Conservation (phyloP, 2,113 vertebrate species). For the Rhinichthys klamathensis region DNA sequence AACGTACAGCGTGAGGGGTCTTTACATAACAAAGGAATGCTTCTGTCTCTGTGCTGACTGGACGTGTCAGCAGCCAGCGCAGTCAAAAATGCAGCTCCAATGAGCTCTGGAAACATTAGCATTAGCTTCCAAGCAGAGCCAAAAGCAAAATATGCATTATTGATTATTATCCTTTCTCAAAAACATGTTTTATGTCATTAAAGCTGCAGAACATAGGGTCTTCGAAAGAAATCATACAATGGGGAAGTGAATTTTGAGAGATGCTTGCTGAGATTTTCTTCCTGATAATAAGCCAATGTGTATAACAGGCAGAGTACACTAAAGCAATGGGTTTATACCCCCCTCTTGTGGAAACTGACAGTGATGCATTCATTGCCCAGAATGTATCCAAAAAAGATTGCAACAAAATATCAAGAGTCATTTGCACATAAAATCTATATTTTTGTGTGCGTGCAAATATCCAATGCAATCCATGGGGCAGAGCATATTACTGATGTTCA, state of each 20-base stretch:
- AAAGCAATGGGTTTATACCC: not conserved
- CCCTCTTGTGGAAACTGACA: slow-evolving; percentile 9
- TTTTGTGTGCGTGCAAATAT: not conserved
- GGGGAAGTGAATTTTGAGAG: not conserved
- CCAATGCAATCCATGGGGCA: not conserved
- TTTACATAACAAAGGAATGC: slow-evolving; percentile 54
- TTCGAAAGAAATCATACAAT: not conserved
- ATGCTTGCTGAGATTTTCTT: not conserved
- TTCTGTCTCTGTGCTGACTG: slow-evolving; percentile 25
- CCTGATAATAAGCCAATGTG: not conserved
- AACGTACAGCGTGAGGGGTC: slow-evolving; percentile 21
- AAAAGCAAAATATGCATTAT: not conserved
- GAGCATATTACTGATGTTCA: not conserved
- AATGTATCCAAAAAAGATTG: not conserved
- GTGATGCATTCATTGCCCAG: not conserved
- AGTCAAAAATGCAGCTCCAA: not conserved
- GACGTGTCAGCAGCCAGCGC: not conserved
- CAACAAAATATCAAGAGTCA: not conserved
- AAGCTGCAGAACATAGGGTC: not conserved
- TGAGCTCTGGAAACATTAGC: not conserved
- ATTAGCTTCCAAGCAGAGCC: not conserved
- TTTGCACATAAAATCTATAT: not conserved
- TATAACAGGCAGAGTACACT: not conserved
- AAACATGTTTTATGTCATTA: not conserved
- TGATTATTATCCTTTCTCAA: not conserved